Conservation (phyloP, 1,140 invertebrate species). For the Neodiprion virginianus region DNA sequence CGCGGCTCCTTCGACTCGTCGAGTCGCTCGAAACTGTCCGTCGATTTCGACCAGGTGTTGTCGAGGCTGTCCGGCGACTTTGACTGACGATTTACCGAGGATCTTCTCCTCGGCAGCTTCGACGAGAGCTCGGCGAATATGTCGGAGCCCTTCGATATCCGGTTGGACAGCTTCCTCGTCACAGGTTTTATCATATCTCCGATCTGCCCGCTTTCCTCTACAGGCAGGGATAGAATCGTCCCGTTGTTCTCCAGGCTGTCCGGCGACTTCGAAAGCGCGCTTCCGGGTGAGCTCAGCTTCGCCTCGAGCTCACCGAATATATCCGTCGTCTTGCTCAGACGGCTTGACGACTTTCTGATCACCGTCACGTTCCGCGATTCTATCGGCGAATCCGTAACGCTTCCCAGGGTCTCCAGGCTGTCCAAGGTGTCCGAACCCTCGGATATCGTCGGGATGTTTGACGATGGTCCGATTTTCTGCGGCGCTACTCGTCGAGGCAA, state of each 20-base stretch:
- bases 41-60: slow-evolving; percentile 44
- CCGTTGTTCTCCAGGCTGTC: slow-evolving; percentile 47
- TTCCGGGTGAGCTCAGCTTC: slow-evolving; percentile 37
- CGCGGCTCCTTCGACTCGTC: slow-evolving; percentile 35
- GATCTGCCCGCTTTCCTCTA: slow-evolving; percentile 29
- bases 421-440: slow-evolving; percentile 45
- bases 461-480: slow-evolving; percentile 30
- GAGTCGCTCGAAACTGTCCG: slow-evolving; percentile 48
- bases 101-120: slow-evolving; percentile 39
- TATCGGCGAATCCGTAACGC: slow-evolving; percentile 34
- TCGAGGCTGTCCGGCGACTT: slow-evolving; percentile 55
- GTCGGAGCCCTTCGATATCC: slow-evolving; percentile 43
- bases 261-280: slow-evolving; percentile 48
- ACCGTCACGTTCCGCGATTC: slow-evolving; percentile 37
- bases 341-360: slow-evolving; percentile 53
- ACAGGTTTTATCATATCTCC: slow-evolving; percentile 26
- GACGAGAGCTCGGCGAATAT: slow-evolving; percentile 43
- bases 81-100: slow-evolving; percentile 43
- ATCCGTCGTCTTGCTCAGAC: slow-evolving; percentile 48
- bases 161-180: slow-evolving; percentile 37
- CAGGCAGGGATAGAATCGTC: slow-evolving; percentile 16
- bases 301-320: slow-evolving; percentile 48
- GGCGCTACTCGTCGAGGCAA: slow-evolving; percentile 46
- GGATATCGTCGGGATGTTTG: slow-evolving; percentile 44
- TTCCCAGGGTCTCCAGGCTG: slow-evolving; percentile 40